Evolutionary conservation across 1,140 invertebrate species (phyloP), one percentile per base, ranked within the genome.

Genomic region (Drosophila pandora): DNA sequence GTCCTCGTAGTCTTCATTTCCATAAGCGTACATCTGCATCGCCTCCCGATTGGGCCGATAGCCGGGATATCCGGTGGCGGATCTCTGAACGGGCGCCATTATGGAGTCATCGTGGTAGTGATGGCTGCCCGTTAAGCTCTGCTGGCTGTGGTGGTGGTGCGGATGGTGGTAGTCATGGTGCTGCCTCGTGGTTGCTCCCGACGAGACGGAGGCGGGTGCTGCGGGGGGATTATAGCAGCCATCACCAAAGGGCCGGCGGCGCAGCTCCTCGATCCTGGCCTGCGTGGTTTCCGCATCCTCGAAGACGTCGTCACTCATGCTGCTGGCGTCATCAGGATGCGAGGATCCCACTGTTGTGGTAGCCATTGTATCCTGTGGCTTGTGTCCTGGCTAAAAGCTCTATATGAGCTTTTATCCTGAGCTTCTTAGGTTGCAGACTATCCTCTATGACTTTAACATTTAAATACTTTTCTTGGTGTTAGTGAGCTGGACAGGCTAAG

Each of bases 301-400:
- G 77, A 96, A 96, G 10, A 96, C 96, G 87, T 96, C 96, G 87
- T 97, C 96, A 79, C 95, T 95, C 94, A 96, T 95, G 75, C 94
- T 95, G 90, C 95, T 95, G 23, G 90, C 82, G 64, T 91, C 90
- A 32, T 91, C 90, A 23, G 76, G 87, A 56, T 62, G 63, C 22
- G 64, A 23, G 7, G 77, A 23, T 37, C 28, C 57, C 25, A 48
- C 28, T 25, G 71, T 48, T 39, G 53, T 67, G 37, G 34, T 58
- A 37, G 72, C 49, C 61, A 76, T 64, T 9, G 54, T 12, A 17
- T 48, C 7, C 32, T 25, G n/a, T 45, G 71, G 62, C 30, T 65
- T 54, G 62, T 76, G 72, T 76, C 73, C 52, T 55, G 73, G 62
- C 58, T 39, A 39, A 74, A 72, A 74, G 68, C 58, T 32, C 30